A percentile compares a stretch with the other conserved stretches of the same genome.
Evolutionary conservation across 2,888 invertebrate species (phyloP).

Genomic region (Mimumesa dahlbomi): DNA sequence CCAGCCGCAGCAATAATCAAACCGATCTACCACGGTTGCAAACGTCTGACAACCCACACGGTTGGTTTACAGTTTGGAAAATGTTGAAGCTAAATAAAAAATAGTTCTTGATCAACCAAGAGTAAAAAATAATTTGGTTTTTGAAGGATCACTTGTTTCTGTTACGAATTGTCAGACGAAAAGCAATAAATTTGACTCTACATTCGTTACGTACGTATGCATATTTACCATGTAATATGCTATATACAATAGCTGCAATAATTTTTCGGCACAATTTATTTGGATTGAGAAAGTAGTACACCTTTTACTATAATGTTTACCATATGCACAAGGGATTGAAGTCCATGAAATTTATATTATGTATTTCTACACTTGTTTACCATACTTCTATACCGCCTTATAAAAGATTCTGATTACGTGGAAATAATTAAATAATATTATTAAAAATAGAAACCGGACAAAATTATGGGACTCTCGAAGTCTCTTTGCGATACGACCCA

Average conservation of each 20-base stretch:
- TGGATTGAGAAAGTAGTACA: too few species aligned
- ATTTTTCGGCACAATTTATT: too few species aligned
- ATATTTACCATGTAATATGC: background rate
- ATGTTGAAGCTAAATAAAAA: background rate
- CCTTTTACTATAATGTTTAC: too few species aligned
- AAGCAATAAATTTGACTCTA: conserved; percentile 16
- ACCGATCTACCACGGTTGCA: conserved; percentile 24
- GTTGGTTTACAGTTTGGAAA: conserved; percentile 16
- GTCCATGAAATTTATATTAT: too few species aligned
- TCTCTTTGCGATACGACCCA: conserved; percentile 90
- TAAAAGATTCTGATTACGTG: background rate
- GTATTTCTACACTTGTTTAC: too few species aligned
- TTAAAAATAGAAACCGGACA: conserved; percentile 47
- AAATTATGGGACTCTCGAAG: conserved; percentile 85
- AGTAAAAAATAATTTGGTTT: conserved; percentile 10
- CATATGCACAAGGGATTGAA: too few species aligned
- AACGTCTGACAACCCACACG: conserved; percentile 29
- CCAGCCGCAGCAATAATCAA: conserved; percentile 38
- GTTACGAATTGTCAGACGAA: conserved; percentile 21
- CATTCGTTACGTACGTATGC: conserved; percentile 14
- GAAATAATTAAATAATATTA: background rate
- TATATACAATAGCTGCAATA: background rate
- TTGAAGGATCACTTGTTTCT: conserved; percentile 21
- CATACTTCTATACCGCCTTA: too few species aligned
- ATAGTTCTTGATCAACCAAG: background rate